phyloP scores from a whole-genome alignment of 2,797 vertebrate species.

The Phoxinus dragarum region DNA sequence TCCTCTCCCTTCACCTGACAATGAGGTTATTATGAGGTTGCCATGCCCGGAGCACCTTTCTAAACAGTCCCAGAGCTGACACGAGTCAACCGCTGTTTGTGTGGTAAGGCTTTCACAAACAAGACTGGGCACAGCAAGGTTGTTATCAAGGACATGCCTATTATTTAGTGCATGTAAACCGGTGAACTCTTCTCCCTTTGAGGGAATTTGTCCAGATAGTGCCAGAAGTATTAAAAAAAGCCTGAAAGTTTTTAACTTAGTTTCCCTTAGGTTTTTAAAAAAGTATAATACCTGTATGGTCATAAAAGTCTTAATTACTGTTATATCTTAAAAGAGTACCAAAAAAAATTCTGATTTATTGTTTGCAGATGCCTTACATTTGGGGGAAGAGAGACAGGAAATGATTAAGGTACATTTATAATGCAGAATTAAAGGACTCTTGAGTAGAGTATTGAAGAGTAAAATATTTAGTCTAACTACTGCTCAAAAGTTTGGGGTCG shows the following conservation, averaged over 20 bases:
- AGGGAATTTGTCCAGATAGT: not conserved
- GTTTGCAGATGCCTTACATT: not conserved
- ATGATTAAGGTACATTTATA: not conserved
- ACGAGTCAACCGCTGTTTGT: conserved; percentile 44
- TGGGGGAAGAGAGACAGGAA: not conserved
- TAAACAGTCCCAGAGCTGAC: conserved; percentile 44
- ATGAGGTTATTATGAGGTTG: conserved; percentile 55
- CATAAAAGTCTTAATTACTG: not conserved
- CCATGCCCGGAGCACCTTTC: conserved; percentile 51
- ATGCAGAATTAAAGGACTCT: not conserved
- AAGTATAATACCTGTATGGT: not conserved
- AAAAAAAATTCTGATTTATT: not conserved
- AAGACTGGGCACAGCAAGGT: conserved; percentile 39
- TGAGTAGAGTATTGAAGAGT: too few species aligned
- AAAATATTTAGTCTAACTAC: too few species aligned
- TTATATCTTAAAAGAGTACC: not conserved
- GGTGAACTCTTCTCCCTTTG: not conserved
- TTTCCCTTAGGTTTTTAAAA: not conserved
- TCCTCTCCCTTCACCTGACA: conserved; percentile 56
- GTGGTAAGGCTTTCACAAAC: conserved; percentile 47
- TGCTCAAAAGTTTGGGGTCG: too few species aligned
- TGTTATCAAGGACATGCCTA: conserved; percentile 38
- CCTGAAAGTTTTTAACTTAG: not conserved
- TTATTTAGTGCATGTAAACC: conserved; percentile 25
- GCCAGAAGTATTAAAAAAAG: not conserved